Base-by-base conservation (phyloP, 2,888 invertebrate species). In the Asteroscopus sphinx region DNA sequence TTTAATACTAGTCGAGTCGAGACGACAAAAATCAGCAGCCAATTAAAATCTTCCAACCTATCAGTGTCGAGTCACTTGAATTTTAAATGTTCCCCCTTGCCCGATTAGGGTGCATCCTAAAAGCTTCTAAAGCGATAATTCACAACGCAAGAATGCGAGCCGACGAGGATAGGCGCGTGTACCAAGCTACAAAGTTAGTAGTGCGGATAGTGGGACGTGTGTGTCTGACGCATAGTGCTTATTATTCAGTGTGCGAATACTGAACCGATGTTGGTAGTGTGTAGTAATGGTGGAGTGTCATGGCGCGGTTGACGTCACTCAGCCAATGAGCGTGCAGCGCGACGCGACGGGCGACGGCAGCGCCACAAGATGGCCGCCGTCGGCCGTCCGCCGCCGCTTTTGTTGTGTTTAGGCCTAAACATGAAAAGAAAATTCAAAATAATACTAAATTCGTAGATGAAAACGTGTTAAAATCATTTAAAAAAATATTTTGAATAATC, bases 351-450 rank as follows among this genome's bases (percentile, higher is more conserved):
- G 89, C 92, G 93, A 93, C 86, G 80, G 85, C 85, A 92, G 93
- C 93, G 93, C 92, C 93, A 91, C 93, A 93, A 94, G 82, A 94
- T 93, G 94, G 93, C 94, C 83, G 91, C 92, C 92, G 90, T 76
- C 90, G 89, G 89, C 74, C 82, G 74, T 64, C 81, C 81, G 88
- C 90, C 91, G 92, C 88, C 92, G 93, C 92, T 87, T 85, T 83
- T 83, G 75, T 80, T 83, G 86, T 87, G 88, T 91, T 92, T 93
- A 94, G 94, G 94, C 94, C 94, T 93, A 94, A 85, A 87, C 80
- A 82, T 80, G 79, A 81, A 75, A 80, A 79, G 76, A 83, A 82
- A 84, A 87, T 83, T 79, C 52, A 68, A 65, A 77, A 68, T 68
- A 71, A 60, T 67, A 57, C 45, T 15, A 46, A 64, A 63, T 65